Conservation (phyloP, 2,888 invertebrate species). For the Cantharis rustica region DNA sequence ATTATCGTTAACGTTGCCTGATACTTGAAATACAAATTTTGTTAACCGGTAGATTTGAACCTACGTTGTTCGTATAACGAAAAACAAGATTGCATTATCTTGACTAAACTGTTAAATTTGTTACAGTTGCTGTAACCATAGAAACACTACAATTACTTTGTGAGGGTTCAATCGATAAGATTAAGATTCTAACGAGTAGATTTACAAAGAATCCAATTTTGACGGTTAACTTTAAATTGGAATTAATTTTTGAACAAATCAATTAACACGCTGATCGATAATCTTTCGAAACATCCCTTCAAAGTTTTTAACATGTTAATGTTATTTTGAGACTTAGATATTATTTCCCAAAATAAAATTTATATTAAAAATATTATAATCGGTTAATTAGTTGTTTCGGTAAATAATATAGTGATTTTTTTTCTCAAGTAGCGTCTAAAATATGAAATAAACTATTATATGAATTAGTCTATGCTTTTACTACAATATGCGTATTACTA, state of each 20-base stretch:
- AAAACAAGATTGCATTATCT: background rate
- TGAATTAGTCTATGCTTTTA: slow-evolving; percentile 23
- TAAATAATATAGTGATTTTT: background rate
- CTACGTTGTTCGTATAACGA: background rate
- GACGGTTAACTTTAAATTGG: background rate
- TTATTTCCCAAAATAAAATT: slow-evolving; percentile 15
- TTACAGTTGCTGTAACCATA: background rate
- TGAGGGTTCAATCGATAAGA: background rate
- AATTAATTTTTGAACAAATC: background rate
- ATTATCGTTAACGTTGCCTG: too few relatives aligned
- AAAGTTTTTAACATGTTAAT: background rate
- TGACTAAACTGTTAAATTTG: background rate
- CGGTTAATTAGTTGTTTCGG: background rate
- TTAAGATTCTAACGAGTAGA: background rate
- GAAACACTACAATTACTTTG: background rate
- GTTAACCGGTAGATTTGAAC: background rate
- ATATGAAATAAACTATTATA: background rate
- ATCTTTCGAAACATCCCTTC: background rate
- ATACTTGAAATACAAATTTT: too few relatives aligned
- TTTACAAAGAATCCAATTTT: background rate
- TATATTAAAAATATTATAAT: background rate
- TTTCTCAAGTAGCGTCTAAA: background rate
- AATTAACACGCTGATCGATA: background rate
- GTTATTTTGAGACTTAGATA: slow-evolving; percentile 13
- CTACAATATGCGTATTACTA: slow-evolving; percentile 24